Evolutionary conservation across 1,140 invertebrate genomes (phyloP).

Genomic region (Leptinotarsa defecta): DNA sequence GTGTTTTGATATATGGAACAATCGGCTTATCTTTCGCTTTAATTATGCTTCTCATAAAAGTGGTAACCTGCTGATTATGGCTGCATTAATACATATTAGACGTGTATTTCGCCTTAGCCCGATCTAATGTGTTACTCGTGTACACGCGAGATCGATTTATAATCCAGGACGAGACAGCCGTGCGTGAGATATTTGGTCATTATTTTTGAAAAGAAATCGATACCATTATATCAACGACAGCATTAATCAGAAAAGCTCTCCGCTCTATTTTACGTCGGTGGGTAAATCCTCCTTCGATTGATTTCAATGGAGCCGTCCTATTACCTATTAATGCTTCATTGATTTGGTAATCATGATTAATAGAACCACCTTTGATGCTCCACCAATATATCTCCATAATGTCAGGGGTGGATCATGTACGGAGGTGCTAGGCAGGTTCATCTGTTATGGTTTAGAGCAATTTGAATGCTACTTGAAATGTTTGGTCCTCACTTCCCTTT

Average conservation of each 20-base stretch:
- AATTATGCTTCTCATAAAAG: constrained; percentile 36
- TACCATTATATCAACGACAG: constrained; percentile 30
- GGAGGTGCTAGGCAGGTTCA: too few species aligned
- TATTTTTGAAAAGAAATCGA: constrained; percentile 29
- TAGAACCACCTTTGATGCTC: neutral
- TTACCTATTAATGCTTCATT: neutral
- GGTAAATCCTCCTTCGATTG: constrained; percentile 10
- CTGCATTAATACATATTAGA: constrained; percentile 38
- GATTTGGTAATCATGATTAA: neutral
- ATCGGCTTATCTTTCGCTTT: constrained; percentile 29
- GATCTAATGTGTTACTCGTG: constrained; percentile 32
- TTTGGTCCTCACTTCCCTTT: too few species aligned
- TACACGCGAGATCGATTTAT: constrained; percentile 36
- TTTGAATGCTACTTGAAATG: too few species aligned
- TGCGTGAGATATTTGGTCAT: constrained; percentile 27
- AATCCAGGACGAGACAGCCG: constrained; percentile 27
- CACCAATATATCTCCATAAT: neutral
- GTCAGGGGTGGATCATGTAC: neutral
- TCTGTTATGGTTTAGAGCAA: too few species aligned
- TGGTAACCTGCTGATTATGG: constrained; percentile 37
- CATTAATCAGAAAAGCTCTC: constrained; percentile 25
- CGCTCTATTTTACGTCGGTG: neutral
- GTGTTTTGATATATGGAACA: constrained; percentile 21
- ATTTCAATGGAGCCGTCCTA: constrained; percentile 7
- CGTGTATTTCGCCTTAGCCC: constrained; percentile 30